Conservation (phyloP, 92 coral and sea anemone genomes). For the Palythoa grandis region DNA sequence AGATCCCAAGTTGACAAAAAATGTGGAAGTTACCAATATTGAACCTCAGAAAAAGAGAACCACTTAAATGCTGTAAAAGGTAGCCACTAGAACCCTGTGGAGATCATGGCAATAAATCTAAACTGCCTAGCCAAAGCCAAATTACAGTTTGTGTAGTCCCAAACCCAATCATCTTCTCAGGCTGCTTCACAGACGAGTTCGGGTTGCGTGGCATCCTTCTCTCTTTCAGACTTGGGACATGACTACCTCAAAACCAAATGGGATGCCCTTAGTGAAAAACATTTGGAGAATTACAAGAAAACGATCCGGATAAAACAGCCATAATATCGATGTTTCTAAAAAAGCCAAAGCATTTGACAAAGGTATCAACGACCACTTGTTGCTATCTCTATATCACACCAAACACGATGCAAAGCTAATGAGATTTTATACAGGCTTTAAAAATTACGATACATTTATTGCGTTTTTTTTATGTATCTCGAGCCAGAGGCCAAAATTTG, state of each 20-base stretch:
- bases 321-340: neutral
- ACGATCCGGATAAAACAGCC: no score
- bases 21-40: slow-evolving; percentile 6
- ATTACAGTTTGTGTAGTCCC: no score
- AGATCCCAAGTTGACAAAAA: slow-evolving; percentile 11
- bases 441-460: neutral
- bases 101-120: no score
- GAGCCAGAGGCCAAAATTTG: slow-evolving; percentile 19
- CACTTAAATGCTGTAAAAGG: neutral
- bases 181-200: neutral
- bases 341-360: neutral
- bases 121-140: no score
- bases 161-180: neutral
- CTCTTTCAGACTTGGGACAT: neutral
- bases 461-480: neutral
- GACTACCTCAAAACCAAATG: neutral
- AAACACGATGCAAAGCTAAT: neutral
- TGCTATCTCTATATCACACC: neutral
- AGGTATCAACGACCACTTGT: neutral
- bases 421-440: neutral
- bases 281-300: no score
- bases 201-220: neutral
- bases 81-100: no score
- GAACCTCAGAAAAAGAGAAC: neutral
- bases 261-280: no score